Conservation (phyloP, 1,140 invertebrate genomes). For the Cotesia chilonis region DNA sequence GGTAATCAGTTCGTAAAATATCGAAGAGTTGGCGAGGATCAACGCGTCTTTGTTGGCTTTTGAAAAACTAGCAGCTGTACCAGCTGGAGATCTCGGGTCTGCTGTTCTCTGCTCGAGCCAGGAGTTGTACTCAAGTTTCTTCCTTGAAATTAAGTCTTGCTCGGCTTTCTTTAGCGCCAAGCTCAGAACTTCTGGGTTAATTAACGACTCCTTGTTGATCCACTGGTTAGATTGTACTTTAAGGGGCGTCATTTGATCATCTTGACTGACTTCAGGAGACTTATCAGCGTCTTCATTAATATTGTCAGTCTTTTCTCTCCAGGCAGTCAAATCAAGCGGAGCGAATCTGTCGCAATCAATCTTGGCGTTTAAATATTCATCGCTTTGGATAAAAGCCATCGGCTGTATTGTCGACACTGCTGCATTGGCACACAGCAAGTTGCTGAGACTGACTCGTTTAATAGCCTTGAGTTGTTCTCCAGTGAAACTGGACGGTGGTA, state of each 20-base stretch:
- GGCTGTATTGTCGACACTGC: slow-evolving; percentile 74
- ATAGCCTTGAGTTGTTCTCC: slow-evolving; percentile 87
- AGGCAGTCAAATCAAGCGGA: slow-evolving; percentile 71
- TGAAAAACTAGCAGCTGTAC: slow-evolving; percentile 86
- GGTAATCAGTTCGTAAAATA: slow-evolving; percentile 88
- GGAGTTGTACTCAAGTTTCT: slow-evolving; percentile 79
- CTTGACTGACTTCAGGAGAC: not conserved
- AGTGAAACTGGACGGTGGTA: slow-evolving; percentile 86
- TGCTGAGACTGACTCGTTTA: slow-evolving; percentile 81
- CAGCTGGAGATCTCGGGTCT: slow-evolving; percentile 85
- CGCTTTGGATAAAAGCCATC: slow-evolving; percentile 87
- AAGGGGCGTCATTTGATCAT: too few species aligned
- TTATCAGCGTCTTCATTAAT: not conserved
- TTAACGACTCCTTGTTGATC: not conserved
- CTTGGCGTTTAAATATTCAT: slow-evolving; percentile 86
- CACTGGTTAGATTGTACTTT: not conserved
- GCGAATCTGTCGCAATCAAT: slow-evolving; percentile 79
- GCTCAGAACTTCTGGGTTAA: slow-evolving; percentile 63
- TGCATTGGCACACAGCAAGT: slow-evolving; percentile 85
- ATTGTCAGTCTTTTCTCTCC: slow-evolving; percentile 66
- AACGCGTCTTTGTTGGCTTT: slow-evolving; percentile 86
- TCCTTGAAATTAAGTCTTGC: slow-evolving; percentile 74
- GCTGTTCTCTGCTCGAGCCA: slow-evolving; percentile 73
- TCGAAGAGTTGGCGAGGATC: slow-evolving; percentile 83
- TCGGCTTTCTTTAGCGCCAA: slow-evolving; percentile 79